Percentiles rank a stretch among this genome's conserved stretches.
Conservation (phyloP, 2,113 vertebrate genomes). For the Chaetorhynchus papuensis region DNA sequence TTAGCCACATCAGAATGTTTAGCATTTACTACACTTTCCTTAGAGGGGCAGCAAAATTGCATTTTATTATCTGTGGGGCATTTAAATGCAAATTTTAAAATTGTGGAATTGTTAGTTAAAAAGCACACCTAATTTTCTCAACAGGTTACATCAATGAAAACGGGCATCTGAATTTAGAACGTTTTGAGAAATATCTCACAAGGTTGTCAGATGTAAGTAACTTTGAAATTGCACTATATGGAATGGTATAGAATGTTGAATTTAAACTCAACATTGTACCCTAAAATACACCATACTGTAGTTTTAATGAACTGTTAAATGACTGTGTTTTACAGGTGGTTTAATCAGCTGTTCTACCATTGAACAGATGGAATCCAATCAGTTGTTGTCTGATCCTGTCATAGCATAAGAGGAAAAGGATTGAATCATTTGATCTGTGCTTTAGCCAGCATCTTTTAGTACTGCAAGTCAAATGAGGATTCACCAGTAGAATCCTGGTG, state of each 20-base stretch:
- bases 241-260: not conserved
- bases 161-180: slow-evolving; percentile 88
- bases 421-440: not conserved
- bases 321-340: not conserved
- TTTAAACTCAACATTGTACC: not conserved
- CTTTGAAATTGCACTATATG: not conserved
- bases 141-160: slow-evolving; percentile 97
- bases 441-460: not conserved
- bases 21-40: not conserved
- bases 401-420: not conserved
- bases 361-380: not conserved
- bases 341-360: not conserved
- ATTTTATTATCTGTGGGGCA: not conserved
- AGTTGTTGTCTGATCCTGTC: not conserved
- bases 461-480: not conserved
- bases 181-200: slow-evolving; percentile 93
- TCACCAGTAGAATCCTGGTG: not conserved
- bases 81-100: not conserved
- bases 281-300: not conserved
- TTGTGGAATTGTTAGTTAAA: not conserved
- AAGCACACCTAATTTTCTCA: not conserved
- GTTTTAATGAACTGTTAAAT: not conserved
- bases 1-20: not conserved
- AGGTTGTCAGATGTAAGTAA: slow-evolving; percentile 90
- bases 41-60: not conserved